Conservation (phyloP, 1,140 invertebrate genomes). For the Formica selysi region DNA sequence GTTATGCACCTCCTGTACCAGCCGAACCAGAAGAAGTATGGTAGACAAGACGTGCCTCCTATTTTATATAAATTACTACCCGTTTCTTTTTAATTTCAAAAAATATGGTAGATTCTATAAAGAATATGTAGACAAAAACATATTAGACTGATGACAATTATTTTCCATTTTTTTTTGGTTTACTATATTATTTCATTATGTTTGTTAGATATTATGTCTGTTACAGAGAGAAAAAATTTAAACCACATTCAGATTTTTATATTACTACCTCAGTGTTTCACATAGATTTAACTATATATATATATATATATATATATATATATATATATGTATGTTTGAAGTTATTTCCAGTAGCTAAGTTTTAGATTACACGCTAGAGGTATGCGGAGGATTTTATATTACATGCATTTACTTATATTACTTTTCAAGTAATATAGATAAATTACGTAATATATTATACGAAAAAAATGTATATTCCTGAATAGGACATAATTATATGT, state of each 20-base stretch:
- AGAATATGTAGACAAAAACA: not conserved
- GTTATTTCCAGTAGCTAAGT: not conserved
- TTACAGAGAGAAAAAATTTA: not conserved
- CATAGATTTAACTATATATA: not conserved
- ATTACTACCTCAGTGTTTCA: conserved; percentile 19
- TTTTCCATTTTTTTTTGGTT: conserved; percentile 3
- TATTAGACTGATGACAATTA: not conserved
- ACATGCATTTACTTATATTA: not conserved
- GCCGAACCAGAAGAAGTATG: conserved; percentile 77
- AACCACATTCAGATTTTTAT: not conserved
- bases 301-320: too few relatives aligned
- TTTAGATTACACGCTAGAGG: not conserved
- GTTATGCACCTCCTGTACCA: not conserved
- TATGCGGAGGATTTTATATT: not conserved
- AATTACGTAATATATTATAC: too few relatives aligned
- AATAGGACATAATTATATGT: not conserved
- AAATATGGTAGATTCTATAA: not conserved
- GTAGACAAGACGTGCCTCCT: conserved; percentile 60
- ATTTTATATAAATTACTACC: not conserved
- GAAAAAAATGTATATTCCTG: not conserved
- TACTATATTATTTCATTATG: not conserved
- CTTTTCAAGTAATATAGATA: not conserved
- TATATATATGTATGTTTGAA: not conserved
- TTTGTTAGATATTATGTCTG: not conserved
- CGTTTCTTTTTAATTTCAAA: conserved; percentile 20